Percentiles rank a stretch among this genome's conserved stretches.
Conservation (phyloP, 2,797 vertebrate species). For the Allobates femoralis region DNA sequence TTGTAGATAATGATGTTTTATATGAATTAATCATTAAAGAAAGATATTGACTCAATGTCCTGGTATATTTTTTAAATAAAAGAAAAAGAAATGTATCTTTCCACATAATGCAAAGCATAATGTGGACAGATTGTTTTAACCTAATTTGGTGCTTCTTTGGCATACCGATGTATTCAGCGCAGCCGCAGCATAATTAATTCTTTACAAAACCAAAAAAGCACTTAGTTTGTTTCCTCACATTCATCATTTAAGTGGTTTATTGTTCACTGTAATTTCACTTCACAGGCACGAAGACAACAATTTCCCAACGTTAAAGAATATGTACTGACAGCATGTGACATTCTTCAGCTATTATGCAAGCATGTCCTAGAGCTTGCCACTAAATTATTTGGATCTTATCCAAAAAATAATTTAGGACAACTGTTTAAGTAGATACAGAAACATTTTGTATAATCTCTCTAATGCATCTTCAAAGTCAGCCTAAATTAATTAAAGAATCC, state of each 20-base stretch:
- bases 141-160: not conserved
- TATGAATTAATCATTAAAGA: too few relatives aligned
- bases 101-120: too few relatives aligned
- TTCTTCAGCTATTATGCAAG: slow-evolving; percentile 37
- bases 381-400: slow-evolving; percentile 27
- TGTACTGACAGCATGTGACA: slow-evolving; percentile 50
- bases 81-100: too few relatives aligned
- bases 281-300: not conserved
- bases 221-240: not conserved
- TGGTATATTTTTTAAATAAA: too few relatives aligned
- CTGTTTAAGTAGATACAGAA: slow-evolving; percentile 4
- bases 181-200: not conserved
- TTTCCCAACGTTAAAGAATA: not conserved
- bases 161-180: not conserved
- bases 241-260: slow-evolving; percentile 24
- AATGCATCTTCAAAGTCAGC: not conserved
- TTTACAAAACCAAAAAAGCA: not conserved
- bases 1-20: too few relatives aligned
- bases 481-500: not conserved
- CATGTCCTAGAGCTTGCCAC: slow-evolving; percentile 24
- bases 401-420: slow-evolving; percentile 28
- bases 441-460: slow-evolving; percentile 13
- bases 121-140: too few relatives aligned
- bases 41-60: too few relatives aligned
- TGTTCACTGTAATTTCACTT: not conserved